Base-by-base conservation (phyloP, 2,113 vertebrate genomes). In the Syngnathoides biaculeatus region DNA sequence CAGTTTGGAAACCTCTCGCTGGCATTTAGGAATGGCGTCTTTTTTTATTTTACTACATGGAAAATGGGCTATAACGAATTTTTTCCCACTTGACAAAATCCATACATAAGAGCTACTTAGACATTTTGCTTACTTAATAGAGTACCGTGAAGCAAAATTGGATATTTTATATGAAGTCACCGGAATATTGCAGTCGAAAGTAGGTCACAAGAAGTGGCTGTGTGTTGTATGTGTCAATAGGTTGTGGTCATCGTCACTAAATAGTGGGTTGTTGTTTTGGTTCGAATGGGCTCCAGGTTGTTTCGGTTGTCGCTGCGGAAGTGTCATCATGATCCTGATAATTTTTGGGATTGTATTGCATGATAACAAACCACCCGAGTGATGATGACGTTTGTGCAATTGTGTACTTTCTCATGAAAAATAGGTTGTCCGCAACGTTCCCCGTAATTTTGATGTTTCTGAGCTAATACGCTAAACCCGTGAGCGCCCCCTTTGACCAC, bases 301-400 rank as follows among this genome's bases (percentile, higher is more conserved):
- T 88, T 81, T 85, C 66, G 88, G 78, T 77, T 15, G 69, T 73
- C 64, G 19, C 77, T 19, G 67, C 83, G 88, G 84, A 88, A 87
- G 81, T 89, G 67, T 90, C 81, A 80, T 87, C 85, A 88, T 74
- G 12, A 77, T n/a, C n/a, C n/a, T n/a, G n/a, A n/a, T n/a, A n/a
- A n/a, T n/a, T n/a, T n/a, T n/a, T n/a, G n/a, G n/a, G n/a, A n/a
- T n/a, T n/a, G n/a, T n/a, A n/a, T n/a, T n/a, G n/a, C n/a, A n/a
- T n/a, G n/a, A n/a, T n/a, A n/a, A n/a, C n/a, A n/a, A n/a, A n/a
- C n/a, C n/a, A n/a, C n/a, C n/a, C 56, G 19, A 6, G 24, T 73
- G 67, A 68, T 42, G 50, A 53, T 35, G 59, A 52, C 11, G 4
- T 64, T 78, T 42, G 63, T 56, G 64, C 66, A 50, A 50, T 61